Base-by-base conservation (phyloP, 2,888 invertebrate species). In the Torymus tubicola region DNA sequence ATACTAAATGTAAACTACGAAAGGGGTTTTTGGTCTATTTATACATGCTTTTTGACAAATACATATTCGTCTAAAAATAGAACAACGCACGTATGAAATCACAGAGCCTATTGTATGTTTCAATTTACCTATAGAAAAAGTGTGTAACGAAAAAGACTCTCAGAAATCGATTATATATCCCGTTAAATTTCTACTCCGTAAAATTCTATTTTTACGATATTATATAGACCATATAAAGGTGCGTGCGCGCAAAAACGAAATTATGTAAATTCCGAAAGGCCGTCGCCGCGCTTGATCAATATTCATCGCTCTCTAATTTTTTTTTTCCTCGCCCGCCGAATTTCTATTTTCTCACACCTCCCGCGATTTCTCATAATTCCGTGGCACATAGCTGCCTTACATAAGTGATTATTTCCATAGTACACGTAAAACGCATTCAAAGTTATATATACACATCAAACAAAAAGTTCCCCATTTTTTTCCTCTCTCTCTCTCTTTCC, bases 401-500 rank as follows among this genome's bases (percentile, higher is more conserved):
- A 5, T 14, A 64, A 70, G 31, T 8, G 18, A 21, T 55, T 69
- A 72, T 67, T 70, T 78, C 67, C 78, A 72, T 64, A 64, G 52
- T 57, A 70, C 76, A 57, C 50, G 64, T 70, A 64, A 77, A 77
- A 77, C 50, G 57, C 64, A 77, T 65, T 72, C 18, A n/a, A 78
- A 69, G 14, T 42, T 42, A 42, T 42, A 8, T 42, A 67, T 58
- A 55, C 10, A 67, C 10, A 67, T 14, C n/a, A n/a, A 1, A 12
- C 50, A 61, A 61, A 68, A 60, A 63, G 18, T 2, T 11, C 18
- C 61, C 13, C n/a, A 57, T 58, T 31, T 3, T n/a, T 42, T 2
- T 21, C 10, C 2, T 5, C 0, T 53, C 42, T 61, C 11, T 31
- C 67, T 78, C 53, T 65, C 60, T 10, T 24, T 53, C 57, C 69